These are phyloP conservation scores for Chaunax sp. DNA, from an alignment of 2,797 vertebrate species.

Conservation along the genomic window DNA sequence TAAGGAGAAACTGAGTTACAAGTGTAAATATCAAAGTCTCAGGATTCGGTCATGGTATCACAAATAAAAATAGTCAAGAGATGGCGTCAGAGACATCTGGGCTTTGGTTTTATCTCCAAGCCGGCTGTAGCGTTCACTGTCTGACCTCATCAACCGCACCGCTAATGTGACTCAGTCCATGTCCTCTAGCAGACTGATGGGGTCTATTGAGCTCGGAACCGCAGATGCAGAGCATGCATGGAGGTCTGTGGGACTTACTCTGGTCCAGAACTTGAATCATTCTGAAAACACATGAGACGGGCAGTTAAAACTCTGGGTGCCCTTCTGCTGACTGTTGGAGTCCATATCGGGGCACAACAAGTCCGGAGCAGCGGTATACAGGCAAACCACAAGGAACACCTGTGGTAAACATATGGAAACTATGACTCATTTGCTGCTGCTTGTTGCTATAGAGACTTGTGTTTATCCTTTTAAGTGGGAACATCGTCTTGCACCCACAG, in stretches of 20 bases:
- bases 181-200: slow-evolving; percentile 60
- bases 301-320: slow-evolving; percentile 52
- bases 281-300: slow-evolving; percentile 44
- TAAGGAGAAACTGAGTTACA: slow-evolving; percentile 16
- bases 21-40: slow-evolving; percentile 23
- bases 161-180: slow-evolving; percentile 62
- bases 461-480: slow-evolving; percentile 56
- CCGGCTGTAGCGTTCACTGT: slow-evolving; percentile 60
- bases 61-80: slow-evolving; percentile 63
- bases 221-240: slow-evolving; percentile 37
- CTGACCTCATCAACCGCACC: slow-evolving; percentile 79
- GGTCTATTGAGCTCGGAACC: slow-evolving; percentile 45
- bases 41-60: slow-evolving; percentile 39
- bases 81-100: slow-evolving; percentile 72
- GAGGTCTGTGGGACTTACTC: slow-evolving; percentile 49
- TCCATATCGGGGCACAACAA: slow-evolving; percentile 34
- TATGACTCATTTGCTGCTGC: slow-evolving; percentile 63
- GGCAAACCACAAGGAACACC: slow-evolving; percentile 58
- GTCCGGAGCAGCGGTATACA: slow-evolving; percentile 15
- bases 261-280: slow-evolving; percentile 42
- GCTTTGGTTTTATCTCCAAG: slow-evolving; percentile 67
- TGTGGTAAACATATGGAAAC: slow-evolving; percentile 64
- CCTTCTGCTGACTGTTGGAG: slow-evolving; percentile 30
- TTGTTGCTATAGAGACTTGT: slow-evolving; percentile 60
- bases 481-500: slow-evolving; percentile 26